These are phyloP conservation scores for Selene dorsalis DNA, from an alignment of 2,797 vertebrate genomes.

Conservation along the genomic window DNA sequence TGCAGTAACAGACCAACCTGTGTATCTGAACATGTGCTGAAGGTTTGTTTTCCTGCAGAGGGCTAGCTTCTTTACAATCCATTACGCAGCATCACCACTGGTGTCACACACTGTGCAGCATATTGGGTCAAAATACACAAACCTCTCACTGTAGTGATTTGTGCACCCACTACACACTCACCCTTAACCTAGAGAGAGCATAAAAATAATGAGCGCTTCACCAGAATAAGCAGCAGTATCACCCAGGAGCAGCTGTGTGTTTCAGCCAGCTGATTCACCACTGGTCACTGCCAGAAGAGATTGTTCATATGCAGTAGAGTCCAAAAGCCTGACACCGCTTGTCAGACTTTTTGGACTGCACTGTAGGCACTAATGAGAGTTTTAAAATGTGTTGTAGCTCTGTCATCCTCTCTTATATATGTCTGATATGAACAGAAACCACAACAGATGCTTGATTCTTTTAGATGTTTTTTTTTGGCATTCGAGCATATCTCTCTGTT, in stretches of 20 bases:
- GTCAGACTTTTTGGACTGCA: not conserved
- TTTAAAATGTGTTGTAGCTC: not conserved
- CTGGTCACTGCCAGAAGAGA: not conserved
- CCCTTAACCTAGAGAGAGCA: constrained; percentile 1
- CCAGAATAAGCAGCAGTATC: constrained; percentile 11
- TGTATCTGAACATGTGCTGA: not conserved
- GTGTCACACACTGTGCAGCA: constrained; percentile 10
- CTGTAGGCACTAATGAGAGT: not conserved
- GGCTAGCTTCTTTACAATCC: not conserved
- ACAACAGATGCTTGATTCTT: not conserved
- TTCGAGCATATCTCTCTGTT: constrained; percentile 14
- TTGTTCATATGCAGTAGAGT: not conserved
- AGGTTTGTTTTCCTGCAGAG: constrained; percentile 17
- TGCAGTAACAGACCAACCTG: not conserved
- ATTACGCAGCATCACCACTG: constrained; percentile 15
- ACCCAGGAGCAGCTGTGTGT: constrained; percentile 3
- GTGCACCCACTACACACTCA: constrained; percentile 8
- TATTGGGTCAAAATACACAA: constrained; percentile 30
- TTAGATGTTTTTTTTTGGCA: not conserved
- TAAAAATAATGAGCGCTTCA: constrained; percentile 25
- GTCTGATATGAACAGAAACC: not conserved
- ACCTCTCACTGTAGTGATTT: constrained; percentile 7
- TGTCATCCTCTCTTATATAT: not conserved
- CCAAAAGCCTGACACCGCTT: too few relatives aligned
- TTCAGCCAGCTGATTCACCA: constrained; percentile 14